These are phyloP conservation scores for Carettochelys insculpta DNA, from an alignment of 2,113 vertebrate genomes.

Conservation along the genomic window DNA sequence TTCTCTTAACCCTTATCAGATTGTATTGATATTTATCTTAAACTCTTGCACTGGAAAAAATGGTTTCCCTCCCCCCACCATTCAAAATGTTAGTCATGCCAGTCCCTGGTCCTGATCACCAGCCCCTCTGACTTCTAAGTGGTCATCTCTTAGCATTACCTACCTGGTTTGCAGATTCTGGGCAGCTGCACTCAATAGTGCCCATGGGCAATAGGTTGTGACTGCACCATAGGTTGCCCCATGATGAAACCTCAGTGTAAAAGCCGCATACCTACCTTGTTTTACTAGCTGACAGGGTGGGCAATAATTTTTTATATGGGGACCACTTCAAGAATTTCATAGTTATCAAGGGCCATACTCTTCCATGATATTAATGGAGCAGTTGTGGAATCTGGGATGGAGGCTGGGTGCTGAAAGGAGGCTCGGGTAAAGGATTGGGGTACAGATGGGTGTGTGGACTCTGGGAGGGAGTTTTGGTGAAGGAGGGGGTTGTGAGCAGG, in stretches of 20 bases:
- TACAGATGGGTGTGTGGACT: no score
- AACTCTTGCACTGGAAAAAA: neutral
- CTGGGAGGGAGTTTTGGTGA: no score
- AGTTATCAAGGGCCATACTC: no score
- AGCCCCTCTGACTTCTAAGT: neutral
- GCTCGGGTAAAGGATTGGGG: no score
- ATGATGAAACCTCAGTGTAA: neutral
- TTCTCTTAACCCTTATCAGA: neutral
- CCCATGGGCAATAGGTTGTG: accelerated
- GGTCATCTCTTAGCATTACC: slow-evolving; percentile 3
- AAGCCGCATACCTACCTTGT: neutral
- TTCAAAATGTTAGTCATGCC: neutral
- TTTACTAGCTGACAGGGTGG: no score
- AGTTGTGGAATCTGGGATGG: no score
- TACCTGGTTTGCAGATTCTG: neutral
- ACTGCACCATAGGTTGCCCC: neutral
- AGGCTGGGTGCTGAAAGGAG: no score
- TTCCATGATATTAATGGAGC: no score
- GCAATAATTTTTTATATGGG: no score
- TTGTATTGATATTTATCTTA: neutral
- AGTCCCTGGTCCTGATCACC: neutral
- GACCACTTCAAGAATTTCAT: no score
- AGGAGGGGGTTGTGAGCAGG: no score
- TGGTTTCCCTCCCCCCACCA: neutral
- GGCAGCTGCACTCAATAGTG: neutral